Evolutionary conservation across 2,113 vertebrate genomes (phyloP), one percentile per base, ranked within the genome.

Genomic region (Thalassoma bifasciatum): DNA sequence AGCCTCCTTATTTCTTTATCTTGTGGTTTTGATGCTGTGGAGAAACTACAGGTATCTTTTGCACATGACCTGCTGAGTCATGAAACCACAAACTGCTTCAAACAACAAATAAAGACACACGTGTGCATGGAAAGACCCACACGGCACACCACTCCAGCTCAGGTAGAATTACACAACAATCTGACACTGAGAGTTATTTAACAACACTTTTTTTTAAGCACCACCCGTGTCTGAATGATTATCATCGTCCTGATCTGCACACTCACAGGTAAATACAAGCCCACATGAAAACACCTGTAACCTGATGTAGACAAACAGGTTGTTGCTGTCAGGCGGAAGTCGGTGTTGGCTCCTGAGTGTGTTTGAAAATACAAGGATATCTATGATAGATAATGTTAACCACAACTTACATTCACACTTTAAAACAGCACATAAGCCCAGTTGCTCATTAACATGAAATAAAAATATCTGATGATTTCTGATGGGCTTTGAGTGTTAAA

Each of bases 221-320:
- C 34, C 40, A 61, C 34, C 40, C 24, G 8, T 53, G 49, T 24
- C 24, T 61, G 40, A 51, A 13, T 26, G 24, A 56, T n/a, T 40
- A 42, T 49, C 46, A 2, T 52, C 21, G 21, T 36, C 19, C 26
- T 14, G 40, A 42, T 68, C 53, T 53, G 64, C 23, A 56, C 23
- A 24, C 24, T 21, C 40, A 40, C 30, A 50, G 36, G 34, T 38
- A 54, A 23, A 67, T 21, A 5, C 24, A 46, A 58, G 26, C 61
- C 4, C 38, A 59, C 40, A 78, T 44, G 26, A 42, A 54, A 63
- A 78, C 30, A 77, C 13, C n/a, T 54, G 58, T 22, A n/a, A 61
- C 26, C 30, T 10, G 49, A 51, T 17, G 17, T 19, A 13, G 24
- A 60, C 38, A 30, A 24, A 11, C 10, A 49, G 9, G n/a, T 36